Conservation (phyloP, 1,140 invertebrate species). For the Coptotermes formosanus region DNA sequence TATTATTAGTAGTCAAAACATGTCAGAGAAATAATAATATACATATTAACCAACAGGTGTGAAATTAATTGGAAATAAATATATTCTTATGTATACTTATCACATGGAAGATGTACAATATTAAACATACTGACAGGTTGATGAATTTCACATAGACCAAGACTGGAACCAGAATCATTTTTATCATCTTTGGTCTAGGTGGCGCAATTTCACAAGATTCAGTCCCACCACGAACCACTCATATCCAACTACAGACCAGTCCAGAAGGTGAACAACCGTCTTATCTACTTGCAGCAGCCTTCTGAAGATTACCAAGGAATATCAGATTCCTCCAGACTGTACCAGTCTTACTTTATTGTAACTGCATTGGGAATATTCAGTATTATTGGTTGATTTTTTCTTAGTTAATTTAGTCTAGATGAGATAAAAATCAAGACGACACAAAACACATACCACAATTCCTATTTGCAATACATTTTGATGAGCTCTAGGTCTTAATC, state of each 20-base stretch:
- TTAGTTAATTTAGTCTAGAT: not conserved
- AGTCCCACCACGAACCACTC: constrained; percentile 14
- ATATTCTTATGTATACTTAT: no score
- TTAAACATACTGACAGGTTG: no score
- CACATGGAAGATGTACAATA: no score
- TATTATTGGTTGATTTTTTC: not conserved
- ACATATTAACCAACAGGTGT: no score
- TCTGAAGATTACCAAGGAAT: not conserved
- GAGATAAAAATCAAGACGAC: not conserved
- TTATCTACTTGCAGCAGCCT: not conserved
- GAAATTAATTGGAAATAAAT: no score
- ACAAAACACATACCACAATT: not conserved
- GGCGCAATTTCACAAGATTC: constrained; percentile 1
- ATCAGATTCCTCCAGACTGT: not conserved
- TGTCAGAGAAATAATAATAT: no score
- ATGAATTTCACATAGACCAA: no score
- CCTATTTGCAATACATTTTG: not conserved
- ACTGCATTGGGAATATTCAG: not conserved
- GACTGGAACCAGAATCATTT: no score
- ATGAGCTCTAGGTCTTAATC: no score
- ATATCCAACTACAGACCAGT: constrained; percentile 16
- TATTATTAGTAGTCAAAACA: no score
- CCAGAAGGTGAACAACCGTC: not conserved
- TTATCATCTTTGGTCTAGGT: not conserved
- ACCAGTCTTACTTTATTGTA: not conserved